Percentiles rank a stretch among this genome's conserved stretches.
phyloP scores from a whole-genome alignment of 2,113 vertebrate genomes.

The Cairina moschata region DNA sequence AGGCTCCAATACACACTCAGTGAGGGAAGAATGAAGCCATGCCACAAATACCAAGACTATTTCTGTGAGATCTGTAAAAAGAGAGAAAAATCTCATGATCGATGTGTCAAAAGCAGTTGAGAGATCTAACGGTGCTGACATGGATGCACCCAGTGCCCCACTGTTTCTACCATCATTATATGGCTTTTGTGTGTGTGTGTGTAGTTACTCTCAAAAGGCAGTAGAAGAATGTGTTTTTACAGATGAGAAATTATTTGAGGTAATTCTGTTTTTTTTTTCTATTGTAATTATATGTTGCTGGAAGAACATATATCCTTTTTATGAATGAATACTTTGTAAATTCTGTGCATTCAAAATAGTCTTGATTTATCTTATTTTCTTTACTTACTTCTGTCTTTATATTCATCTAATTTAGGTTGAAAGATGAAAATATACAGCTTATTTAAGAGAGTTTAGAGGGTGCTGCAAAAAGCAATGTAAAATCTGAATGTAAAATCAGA shows the following conservation, averaged over 20 bases:
- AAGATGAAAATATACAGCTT: not conserved
- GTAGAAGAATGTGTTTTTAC: not conserved
- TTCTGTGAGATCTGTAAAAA: not conserved
- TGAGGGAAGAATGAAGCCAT: not conserved
- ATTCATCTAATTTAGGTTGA: not conserved
- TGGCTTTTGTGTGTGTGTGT: not conserved
- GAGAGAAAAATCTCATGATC: not conserved
- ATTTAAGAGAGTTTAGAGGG: not conserved
- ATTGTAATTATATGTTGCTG: not conserved
- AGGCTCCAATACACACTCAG: not conserved
- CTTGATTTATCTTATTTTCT: not conserved
- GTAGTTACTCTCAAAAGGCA: not conserved
- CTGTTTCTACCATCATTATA: not conserved
- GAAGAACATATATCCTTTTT: not conserved
- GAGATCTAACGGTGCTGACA: not conserved
- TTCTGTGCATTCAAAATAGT: not conserved
- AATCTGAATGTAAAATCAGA: conserved; percentile 21
- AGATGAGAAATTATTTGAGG: not conserved
- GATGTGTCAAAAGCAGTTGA: not conserved
- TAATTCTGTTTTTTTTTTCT: not conserved
- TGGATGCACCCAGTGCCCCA: not conserved
- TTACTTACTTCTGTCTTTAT: not conserved
- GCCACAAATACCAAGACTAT: not conserved
- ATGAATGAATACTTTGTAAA: not conserved
- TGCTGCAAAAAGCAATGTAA: not conserved